Evolutionary conservation across 2,797 vertebrate species (phyloP), one percentile per base, ranked within the genome.

Genomic region (Danio choprae): DNA sequence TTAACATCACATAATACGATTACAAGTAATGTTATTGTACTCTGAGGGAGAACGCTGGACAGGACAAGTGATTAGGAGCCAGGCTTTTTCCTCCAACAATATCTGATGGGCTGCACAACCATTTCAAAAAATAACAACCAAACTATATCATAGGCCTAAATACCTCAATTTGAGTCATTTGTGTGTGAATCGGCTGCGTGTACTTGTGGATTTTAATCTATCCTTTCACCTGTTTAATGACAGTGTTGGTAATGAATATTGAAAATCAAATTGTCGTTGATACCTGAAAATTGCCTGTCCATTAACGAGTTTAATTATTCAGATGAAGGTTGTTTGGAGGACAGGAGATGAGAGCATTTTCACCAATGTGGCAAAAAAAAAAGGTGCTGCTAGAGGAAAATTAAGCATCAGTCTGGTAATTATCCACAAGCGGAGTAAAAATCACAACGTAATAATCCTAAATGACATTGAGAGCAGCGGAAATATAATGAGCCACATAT

Each of bases 291-390:
- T 89, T 89, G 87, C 89, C 83, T 81, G 87, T 87, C 82, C 85
- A 92, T 92, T 92, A 91, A 89, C 88, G 86, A 79, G 86, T 87
- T 87, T 89, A 92, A 92, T 88, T 91, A 90, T 86, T 84, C 86
- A 84, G 67, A 62, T 80, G 48, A 74, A 67, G 75, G 62, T 60
- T 76, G 65, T 76, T 68, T 22, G 36, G 74, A 83, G 48, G 67
- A 53, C 48, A 29, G 18, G 40, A 58, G 22, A 67, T 50, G 58
- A 72, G 83, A 89, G 86, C 81, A 48, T 90, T 87, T 88, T 88
- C 88, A 90, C 86, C 64, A 7, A 12, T 56, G 41, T 58, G 41
- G 44, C 36, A 60, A 64, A 46, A 29, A 29, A 40, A 62, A 74
- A 29, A 68, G 50, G 69, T 76, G 62, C 64, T 77, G 41, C 77